phyloP scores from a whole-genome alignment of 2,797 vertebrate genomes.

The Rhynchonycteris naso region DNA sequence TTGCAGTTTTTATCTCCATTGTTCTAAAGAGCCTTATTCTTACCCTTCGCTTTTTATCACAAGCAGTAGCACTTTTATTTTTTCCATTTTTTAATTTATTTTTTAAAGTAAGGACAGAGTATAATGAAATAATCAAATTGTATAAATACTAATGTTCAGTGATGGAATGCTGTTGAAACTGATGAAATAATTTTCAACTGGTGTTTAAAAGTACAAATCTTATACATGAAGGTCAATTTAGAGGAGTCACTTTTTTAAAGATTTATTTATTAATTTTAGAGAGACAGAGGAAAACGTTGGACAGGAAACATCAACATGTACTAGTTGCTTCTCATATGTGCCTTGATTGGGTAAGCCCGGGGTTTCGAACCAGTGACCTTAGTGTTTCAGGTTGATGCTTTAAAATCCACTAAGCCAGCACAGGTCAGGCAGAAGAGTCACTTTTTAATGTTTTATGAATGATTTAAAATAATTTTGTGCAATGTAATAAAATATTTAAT shows the following conservation, averaged over 20 bases:
- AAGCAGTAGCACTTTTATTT: background rate
- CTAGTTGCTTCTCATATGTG: too few species aligned
- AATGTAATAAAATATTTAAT: constrained; percentile 30
- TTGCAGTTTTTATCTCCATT: background rate
- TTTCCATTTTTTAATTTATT: background rate
- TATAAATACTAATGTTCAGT: background rate
- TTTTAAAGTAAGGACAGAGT: background rate
- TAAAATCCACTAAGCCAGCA: too few species aligned
- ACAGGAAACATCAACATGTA: too few species aligned
- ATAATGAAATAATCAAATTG: constrained; percentile 29
- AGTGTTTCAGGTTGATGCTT: too few species aligned
- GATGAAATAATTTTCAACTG: constrained; percentile 12
- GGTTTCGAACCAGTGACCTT: too few species aligned
- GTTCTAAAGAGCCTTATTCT: background rate
- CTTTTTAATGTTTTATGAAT: constrained; percentile 16
- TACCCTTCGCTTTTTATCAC: constrained; percentile 14
- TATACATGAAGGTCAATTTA: background rate
- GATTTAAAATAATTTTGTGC: constrained; percentile 51
- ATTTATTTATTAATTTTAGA: too few species aligned
- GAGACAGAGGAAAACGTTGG: too few species aligned
- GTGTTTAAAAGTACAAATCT: background rate
- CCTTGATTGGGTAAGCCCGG: too few species aligned
- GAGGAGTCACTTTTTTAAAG: background rate
- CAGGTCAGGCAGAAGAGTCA: background rate
- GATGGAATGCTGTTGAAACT: constrained; percentile 8